Evolutionary conservation across 1,140 invertebrate genomes (phyloP), one percentile per base, ranked within the genome.

Genomic region (Manduca sexta): DNA sequence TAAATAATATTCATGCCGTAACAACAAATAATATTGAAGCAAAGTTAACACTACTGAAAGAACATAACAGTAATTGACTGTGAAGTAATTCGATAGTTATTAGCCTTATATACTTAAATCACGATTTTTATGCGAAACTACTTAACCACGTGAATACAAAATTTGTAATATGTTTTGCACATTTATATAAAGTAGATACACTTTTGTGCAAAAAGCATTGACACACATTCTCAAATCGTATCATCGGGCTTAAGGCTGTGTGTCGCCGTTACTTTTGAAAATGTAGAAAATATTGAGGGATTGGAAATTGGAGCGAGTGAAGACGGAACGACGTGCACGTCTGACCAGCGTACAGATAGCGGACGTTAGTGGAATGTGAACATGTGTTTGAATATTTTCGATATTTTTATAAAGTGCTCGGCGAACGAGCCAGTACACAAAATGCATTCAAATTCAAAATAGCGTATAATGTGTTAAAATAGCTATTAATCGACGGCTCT

Each of bases 171-270:
- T 26, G 4, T 26, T 26, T 26, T 26, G 21, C 21, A 26, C 21
- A 26, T 26, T 26, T 8, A 26, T 26, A 26, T 26, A 26, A 26
- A 26, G 21, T 26, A 26, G 21, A 5, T 5, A 26, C 21, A 26
- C 21, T 26, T 26, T 26, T 26, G 21, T 26, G 21, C 21, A 26
- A 26, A 26, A 26, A 26, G 21, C 21, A 26, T 26, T 26, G 21
- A 26, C 21, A 8, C 4, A 26, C 41, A 16, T 30, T 66, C 54
- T 60, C 57, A 54, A 59, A 56, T 61, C 44, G 57, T 59, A 49
- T 60, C 57, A 52, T 37, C 54, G 52, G 54, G 60, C 57, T 59
- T 61, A 58, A 26, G 50, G 58, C 53, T 55, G 30, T 46, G 37
- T 29, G 33, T 48, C 45, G 47, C 50, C 39, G 37, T 47, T 35